Evolutionary conservation across 2,888 invertebrate species (phyloP).

Genomic region (Blomia tropicalis): DNA sequence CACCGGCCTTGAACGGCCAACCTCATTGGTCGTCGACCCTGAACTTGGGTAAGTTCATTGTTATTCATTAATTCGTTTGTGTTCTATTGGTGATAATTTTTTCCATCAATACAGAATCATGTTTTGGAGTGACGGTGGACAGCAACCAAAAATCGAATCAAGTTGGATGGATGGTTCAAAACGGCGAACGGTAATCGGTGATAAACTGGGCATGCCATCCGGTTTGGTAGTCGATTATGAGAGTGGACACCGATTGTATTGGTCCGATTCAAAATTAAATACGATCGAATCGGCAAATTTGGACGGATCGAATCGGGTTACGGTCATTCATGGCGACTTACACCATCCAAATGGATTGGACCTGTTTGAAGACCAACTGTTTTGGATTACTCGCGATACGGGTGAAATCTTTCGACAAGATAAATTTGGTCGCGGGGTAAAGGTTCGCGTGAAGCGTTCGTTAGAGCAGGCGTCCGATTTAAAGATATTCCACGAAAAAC

Average conservation of each 20-base stretch:
- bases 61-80: neutral
- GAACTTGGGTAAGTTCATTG: conserved; percentile 35
- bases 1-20: conserved; percentile 56
- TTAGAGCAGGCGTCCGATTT: conserved; percentile 71
- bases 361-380: conserved; percentile 78
- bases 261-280: conserved; percentile 85
- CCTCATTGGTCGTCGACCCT: conserved; percentile 65
- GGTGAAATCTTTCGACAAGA: conserved; percentile 77
- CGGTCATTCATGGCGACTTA: conserved; percentile 43
- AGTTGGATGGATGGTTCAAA: conserved; percentile 94
- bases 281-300: conserved; percentile 67
- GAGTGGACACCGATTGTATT: conserved; percentile 76
- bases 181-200: conserved; percentile 60
- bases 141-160: conserved; percentile 72
- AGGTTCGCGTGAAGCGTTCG: conserved; percentile 61
- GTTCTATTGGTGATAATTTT: neutral
- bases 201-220: conserved; percentile 65
- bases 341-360: conserved; percentile 68
- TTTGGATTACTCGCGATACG: conserved; percentile 76
- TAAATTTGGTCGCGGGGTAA: conserved; percentile 89
- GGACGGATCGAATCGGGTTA: conserved; percentile 59
- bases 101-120: conserved; percentile 48
- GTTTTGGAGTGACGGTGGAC: conserved; percentile 84
- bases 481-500: conserved; percentile 39
- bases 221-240: conserved; percentile 71